A percentile compares a stretch with the other conserved stretches of the same genome.
Conservation (phyloP, 1,140 invertebrate genomes). For the Diabrotica virgifera region DNA sequence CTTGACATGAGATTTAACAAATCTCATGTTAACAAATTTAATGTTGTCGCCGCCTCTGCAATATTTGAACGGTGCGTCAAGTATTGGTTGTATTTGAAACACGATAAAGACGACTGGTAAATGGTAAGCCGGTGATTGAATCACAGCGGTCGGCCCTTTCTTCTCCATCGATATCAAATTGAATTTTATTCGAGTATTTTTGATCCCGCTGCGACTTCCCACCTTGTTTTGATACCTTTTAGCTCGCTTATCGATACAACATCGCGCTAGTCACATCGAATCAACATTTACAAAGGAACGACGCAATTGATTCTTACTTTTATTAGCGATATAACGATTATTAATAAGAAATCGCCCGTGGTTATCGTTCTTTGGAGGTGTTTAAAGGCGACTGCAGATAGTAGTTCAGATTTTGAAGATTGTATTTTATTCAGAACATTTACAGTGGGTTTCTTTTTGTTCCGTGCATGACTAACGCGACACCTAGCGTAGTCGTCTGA, state of each 20-base stretch:
- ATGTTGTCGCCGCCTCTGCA: too few species aligned
- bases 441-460: too few species aligned
- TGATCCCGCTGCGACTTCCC: constrained; percentile 29
- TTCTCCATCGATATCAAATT: constrained; percentile 38
- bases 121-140: constrained; percentile 39
- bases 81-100: not conserved
- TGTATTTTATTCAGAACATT: too few species aligned
- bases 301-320: constrained; percentile 17
- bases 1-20: too few species aligned
- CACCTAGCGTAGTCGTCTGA: too few species aligned
- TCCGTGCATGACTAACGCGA: too few species aligned
- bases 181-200: constrained; percentile 35
- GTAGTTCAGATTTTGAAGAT: too few species aligned
- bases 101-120: constrained; percentile 32
- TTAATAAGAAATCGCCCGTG: too few species aligned
- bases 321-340: not conserved
- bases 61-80: too few species aligned
- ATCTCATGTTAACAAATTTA: too few species aligned
- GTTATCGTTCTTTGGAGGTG: too few species aligned
- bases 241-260: constrained; percentile 32
- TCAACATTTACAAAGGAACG: constrained; percentile 15
- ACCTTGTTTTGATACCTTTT: constrained; percentile 37
- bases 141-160: constrained; percentile 41
- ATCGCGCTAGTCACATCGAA: constrained; percentile 23
- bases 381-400: too few species aligned